Evolutionary conservation across 2,888 invertebrate genomes (phyloP).

Genomic region (Acronicta alni): DNA sequence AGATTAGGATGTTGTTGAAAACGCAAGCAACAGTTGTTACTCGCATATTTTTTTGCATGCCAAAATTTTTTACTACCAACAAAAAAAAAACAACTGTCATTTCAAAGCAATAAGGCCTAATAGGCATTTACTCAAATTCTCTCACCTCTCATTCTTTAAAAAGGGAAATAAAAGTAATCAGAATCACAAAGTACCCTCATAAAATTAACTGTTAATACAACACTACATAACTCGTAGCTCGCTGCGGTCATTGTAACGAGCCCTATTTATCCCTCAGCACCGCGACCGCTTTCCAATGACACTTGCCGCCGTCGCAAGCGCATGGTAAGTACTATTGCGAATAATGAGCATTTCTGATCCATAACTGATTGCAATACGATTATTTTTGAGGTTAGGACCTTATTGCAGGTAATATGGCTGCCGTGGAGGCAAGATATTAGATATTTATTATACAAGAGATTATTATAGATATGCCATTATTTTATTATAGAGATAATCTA

Average conservation of each 20-base stretch:
- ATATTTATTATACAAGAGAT: constrained; percentile 31
- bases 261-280: constrained; percentile 53
- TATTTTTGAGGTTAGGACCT: constrained; percentile 54
- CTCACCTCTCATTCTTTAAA: too few relatives aligned
- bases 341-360: constrained; percentile 59
- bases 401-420: constrained; percentile 20
- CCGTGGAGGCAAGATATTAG: constrained; percentile 18
- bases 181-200: not conserved
- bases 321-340: constrained; percentile 52
- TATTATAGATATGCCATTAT: not conserved
- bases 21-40: too few relatives aligned
- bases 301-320: constrained; percentile 59
- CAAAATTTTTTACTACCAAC: too few relatives aligned
- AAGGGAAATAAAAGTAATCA: too few relatives aligned
- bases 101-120: too few relatives aligned
- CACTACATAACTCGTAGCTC: constrained; percentile 28
- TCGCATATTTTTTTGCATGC: too few relatives aligned
- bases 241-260: constrained; percentile 44
- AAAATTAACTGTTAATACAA: not conserved
- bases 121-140: too few relatives aligned
- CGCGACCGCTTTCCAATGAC: constrained; percentile 68
- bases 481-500: not conserved
- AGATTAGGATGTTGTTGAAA: too few relatives aligned
- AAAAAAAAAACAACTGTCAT: too few relatives aligned
- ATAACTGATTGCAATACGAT: constrained; percentile 53